Conservation (phyloP, 2,113 vertebrate genomes). For the Erythrocercus mccallii region DNA sequence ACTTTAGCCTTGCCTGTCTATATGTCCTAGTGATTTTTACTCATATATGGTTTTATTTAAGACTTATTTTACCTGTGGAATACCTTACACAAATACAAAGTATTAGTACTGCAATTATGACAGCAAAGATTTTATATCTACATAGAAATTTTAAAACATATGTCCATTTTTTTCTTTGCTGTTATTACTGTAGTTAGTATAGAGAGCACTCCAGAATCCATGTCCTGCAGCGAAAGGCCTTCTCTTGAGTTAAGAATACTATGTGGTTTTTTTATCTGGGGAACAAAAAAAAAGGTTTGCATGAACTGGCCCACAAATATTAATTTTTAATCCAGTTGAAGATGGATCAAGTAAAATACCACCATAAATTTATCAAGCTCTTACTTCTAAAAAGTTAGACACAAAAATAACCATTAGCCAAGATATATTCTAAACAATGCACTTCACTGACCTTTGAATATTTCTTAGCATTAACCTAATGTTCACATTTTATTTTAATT, state of each 20-base stretch:
- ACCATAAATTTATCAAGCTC: background rate
- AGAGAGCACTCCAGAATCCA: background rate
- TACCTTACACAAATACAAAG: background rate
- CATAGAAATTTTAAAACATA: background rate
- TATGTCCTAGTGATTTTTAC: background rate
- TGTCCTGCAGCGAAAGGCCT: background rate
- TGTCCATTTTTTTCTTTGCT: background rate
- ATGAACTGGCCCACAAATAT: background rate
- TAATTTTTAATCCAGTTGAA: background rate
- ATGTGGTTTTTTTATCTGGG: background rate
- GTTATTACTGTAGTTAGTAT: background rate
- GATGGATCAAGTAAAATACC: background rate
- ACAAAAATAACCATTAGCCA: background rate
- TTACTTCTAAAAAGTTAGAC: background rate
- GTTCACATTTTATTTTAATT: background rate
- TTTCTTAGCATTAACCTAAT: background rate
- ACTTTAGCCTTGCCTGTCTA: background rate
- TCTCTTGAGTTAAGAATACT: background rate
- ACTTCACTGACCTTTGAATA: background rate
- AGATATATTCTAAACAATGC: background rate
- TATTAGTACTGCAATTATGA: background rate
- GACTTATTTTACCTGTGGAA: background rate
- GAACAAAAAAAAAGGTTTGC: background rate
- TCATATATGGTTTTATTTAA: background rate
- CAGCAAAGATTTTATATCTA: background rate